Base-by-base conservation (phyloP, 2,113 vertebrate species). In the Delphinus delphis region DNA sequence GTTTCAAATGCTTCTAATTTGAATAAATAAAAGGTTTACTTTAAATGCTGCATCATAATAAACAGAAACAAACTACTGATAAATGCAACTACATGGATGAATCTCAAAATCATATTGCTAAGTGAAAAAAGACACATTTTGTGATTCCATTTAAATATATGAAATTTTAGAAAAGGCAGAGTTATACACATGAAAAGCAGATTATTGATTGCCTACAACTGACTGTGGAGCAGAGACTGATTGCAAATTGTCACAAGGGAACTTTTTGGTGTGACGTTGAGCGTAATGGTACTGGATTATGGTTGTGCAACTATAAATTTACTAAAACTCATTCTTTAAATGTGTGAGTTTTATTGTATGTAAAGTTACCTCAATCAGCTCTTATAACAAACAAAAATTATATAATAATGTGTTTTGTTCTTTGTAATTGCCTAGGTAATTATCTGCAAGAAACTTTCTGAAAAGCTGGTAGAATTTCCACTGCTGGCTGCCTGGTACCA, bases 401-500 rank as follows among this genome's bases (percentile, higher is more conserved):
- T 8, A 15, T 80, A 70, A 47, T 62, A 33, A 7, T 92, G 12
- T 92, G 3, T 76, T 85, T 96, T 92, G 38, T 76, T 79, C 15
- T 93, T 90, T 93, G 77, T 21, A 17, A 53, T 77, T 92, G 87
- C 91, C 33, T 91, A 99, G 99, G 97, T 97, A 97, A 99, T 98
- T 88, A 98, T 99, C 81, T 98, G 97, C 97, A 98, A 97, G 87
- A 98, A 98, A 0, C 96, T 97, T 87, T 97, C 97, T 83, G 98
- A 98, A 88, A 87, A 96, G 80, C 97, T 99, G 20, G 70, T 96
- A 41, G 96, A 97, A 25, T 98, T 99, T 74, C 99, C 99, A 2
- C 98, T 99, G 89, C 98, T 99, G 97, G 97, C 98, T 63, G 98
- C 98, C 6, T 99, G 99, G 99, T 99, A 99, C 98, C 98, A 25